These are phyloP conservation scores for Calephelis nemesis DNA, from an alignment of 1,140 invertebrate genomes.

Conservation along the genomic window DNA sequence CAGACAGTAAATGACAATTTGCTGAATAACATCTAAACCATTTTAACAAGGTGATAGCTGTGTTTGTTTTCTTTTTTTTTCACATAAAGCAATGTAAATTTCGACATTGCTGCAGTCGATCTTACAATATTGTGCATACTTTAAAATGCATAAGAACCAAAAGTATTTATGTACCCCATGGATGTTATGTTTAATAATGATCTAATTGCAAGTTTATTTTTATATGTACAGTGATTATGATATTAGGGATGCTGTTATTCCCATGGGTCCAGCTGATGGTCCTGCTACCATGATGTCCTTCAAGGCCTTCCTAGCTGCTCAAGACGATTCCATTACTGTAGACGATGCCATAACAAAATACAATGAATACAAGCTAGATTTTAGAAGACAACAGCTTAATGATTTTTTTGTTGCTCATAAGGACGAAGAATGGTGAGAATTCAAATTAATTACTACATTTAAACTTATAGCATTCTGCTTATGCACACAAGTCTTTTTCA, in stretches of 20 bases:
- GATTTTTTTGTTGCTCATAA: conserved; percentile 99
- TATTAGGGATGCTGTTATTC: conserved; percentile 70
- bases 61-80: too few relatives aligned
- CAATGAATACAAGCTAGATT: conserved; percentile 99
- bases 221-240: conserved; percentile 34
- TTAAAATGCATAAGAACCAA: too few relatives aligned
- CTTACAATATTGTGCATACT: too few relatives aligned
- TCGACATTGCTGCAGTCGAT: too few relatives aligned
- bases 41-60: too few relatives aligned
- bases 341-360: conserved; percentile 98
- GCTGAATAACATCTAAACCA: too few relatives aligned
- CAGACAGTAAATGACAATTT: too few relatives aligned
- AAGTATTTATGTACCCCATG: too few relatives aligned
- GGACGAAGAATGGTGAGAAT: conserved; percentile 97
- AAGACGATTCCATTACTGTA: conserved; percentile 98
- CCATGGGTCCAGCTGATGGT: conserved; percentile 80
- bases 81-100: too few relatives aligned
- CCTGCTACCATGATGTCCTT: conserved; percentile 98
- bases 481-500: too few relatives aligned
- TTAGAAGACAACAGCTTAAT: conserved; percentile 96
- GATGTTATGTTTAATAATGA: background rate
- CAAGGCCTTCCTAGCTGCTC: conserved; percentile 96
- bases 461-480: background rate
- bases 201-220: conserved; percentile 19
- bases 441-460: conserved; percentile 7